Base-by-base conservation (phyloP, 2,113 vertebrate genomes). In the Lipophrys pholis region DNA sequence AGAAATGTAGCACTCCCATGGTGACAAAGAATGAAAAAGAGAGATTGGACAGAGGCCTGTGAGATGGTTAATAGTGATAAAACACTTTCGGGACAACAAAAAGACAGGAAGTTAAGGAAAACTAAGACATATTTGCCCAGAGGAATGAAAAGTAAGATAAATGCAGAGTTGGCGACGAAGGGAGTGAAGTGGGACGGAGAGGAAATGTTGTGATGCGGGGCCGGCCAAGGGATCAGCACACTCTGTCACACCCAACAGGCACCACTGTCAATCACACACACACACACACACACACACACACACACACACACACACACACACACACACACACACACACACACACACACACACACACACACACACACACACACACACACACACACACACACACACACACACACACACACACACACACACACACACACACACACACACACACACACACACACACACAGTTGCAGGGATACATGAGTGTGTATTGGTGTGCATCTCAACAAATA, bases 221-320 rank as follows among this genome's bases (percentile, higher is more conserved):
- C 76, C 69, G 55, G 70, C 59, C 8, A 38, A 71, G 46, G 76
- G 80, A 82, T 87, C 81, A 80, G 74, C 41, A 53, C 78, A 85
- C 80, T 85, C 71, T 78, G 87, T 85, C 85, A 82, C 59, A 73
- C 76, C 69, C 74, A 49, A 70, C 60, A 76, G 70, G 36, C 79
- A 76, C 42, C 21, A 11, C 67, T 86, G 81, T 86, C 88, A 86
- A 71, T 87, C 78, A 61, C 73, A 75, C 40, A 54, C 53, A 62
- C 60, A 70, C 39, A 41, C 52, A 73, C 49, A 30, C 59, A 68
- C 35, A 49, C 42, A 53, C 49, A 49, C 40, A 21, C 55, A 21
- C 49, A 14, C 40, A 48, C 15, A 55, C 67, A 30, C 21, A 81
- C 59, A 16, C 43, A 11, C 8, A 12, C 30, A 46, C 11, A 5